phyloP scores from a whole-genome alignment of 2,888 invertebrate species.

The Scaptomyza reducta region DNA sequence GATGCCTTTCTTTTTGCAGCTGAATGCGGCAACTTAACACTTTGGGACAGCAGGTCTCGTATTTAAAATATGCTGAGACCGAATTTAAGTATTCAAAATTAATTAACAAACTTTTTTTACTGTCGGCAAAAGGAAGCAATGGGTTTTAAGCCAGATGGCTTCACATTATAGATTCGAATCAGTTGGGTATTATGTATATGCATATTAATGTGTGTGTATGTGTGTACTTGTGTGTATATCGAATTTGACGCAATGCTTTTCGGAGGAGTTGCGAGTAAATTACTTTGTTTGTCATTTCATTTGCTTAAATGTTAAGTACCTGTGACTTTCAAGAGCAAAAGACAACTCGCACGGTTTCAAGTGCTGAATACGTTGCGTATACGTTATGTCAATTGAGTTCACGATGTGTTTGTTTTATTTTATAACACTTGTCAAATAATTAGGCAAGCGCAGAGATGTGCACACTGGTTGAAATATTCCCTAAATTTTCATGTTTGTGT shows the following conservation, averaged over 20 bases:
- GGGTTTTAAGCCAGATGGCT: neutral
- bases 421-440: conserved; percentile 38
- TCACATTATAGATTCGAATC: neutral
- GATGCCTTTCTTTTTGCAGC: conserved; percentile 23
- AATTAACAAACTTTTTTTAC: conserved; percentile 47
- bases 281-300: conserved; percentile 58
- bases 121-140: neutral
- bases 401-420: conserved; percentile 1
- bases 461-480: conserved; percentile 28
- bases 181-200: neutral
- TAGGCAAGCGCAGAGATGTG: conserved; percentile 34
- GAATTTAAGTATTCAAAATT: conserved; percentile 61
- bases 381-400: conserved; percentile 33
- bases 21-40: conserved; percentile 71
- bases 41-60: conserved; percentile 28
- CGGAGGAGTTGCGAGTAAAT: conserved; percentile 38
- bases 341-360: conserved; percentile 41
- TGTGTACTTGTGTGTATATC: no score
- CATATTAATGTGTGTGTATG: neutral
- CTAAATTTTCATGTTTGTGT: conserved; percentile 26
- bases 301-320: conserved; percentile 69
- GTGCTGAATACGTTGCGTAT: conserved; percentile 30
- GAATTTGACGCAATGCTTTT: conserved; percentile 3
- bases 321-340: conserved; percentile 52
- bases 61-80: conserved; percentile 33